These are phyloP conservation scores for Ennomos erosarius DNA, from an alignment of 2,888 invertebrate genomes.

Conservation along the genomic window DNA sequence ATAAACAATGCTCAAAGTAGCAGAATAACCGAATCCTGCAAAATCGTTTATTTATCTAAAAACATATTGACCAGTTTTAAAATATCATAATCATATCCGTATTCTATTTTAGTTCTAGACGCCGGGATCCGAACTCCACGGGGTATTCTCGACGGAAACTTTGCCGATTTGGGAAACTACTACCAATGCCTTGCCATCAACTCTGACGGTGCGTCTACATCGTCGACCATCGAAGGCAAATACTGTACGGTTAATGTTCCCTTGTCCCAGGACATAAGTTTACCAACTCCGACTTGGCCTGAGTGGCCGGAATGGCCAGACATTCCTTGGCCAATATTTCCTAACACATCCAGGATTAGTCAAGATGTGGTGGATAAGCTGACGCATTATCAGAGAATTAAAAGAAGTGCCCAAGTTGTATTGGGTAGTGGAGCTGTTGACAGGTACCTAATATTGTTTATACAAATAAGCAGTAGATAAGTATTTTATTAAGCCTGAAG, in stretches of 20 bases:
- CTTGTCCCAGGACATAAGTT: conserved; percentile 44
- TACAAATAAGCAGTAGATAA: too few species aligned
- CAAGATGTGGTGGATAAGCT: conserved; percentile 13
- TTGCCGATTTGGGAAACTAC: conserved; percentile 61
- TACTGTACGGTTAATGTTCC: conserved; percentile 64
- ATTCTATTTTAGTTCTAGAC: conserved; percentile 57
- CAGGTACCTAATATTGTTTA: conserved; percentile 13
- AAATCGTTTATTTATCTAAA: too few species aligned
- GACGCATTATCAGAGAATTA: conserved; percentile 5
- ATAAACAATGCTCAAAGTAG: too few species aligned
- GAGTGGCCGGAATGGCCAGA: conserved; percentile 41
- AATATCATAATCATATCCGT: neutral
- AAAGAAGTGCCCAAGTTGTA: conserved; percentile 10
- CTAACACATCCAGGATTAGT: conserved; percentile 24
- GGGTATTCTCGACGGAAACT: conserved; percentile 57
- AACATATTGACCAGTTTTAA: too few species aligned
- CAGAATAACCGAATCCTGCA: too few species aligned
- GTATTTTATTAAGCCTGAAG: too few species aligned
- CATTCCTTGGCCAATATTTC: conserved; percentile 25
- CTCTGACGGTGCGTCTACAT: conserved; percentile 38
- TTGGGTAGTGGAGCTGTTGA: conserved; percentile 10
- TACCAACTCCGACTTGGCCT: conserved; percentile 44
- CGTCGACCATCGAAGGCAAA: conserved; percentile 60
- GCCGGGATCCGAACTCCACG: conserved; percentile 62
- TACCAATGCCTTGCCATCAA: conserved; percentile 61